These are phyloP conservation scores for Syngnathus acus DNA, from an alignment of 2,797 vertebrate genomes.

Conservation along the genomic window DNA sequence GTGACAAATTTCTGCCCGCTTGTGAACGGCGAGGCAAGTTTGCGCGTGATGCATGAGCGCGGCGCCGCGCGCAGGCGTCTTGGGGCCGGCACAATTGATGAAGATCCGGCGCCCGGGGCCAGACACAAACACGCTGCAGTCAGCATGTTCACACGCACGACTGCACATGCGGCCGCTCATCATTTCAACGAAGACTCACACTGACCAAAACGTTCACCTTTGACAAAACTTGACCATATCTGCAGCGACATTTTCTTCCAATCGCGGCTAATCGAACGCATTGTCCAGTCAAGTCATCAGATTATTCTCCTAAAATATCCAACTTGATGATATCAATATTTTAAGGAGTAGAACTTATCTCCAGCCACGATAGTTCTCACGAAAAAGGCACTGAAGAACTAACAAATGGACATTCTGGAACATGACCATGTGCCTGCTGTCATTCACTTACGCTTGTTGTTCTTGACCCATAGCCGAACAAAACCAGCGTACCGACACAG, in stretches of 20 bases:
- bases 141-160: slow-evolving; percentile 50
- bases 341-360: too few relatives aligned
- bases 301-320: too few relatives aligned
- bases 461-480: not conserved
- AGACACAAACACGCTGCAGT: slow-evolving; percentile 81
- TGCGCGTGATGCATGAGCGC: slow-evolving; percentile 83
- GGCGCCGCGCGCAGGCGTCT: slow-evolving; percentile 65
- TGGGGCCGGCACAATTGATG: slow-evolving; percentile 85
- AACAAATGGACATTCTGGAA: too few relatives aligned
- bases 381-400: too few relatives aligned
- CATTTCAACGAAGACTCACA: not conserved
- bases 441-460: not conserved
- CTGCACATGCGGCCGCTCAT: slow-evolving; percentile 1
- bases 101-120: slow-evolving; percentile 70
- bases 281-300: too few relatives aligned
- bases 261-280: too few relatives aligned
- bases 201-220: not conserved
- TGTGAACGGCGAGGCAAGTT: slow-evolving; percentile 63
- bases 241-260: not conserved
- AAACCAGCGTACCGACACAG: slow-evolving; percentile 47
- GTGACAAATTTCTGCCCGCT: slow-evolving; percentile 85
- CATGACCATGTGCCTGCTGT: too few relatives aligned
- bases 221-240: not conserved
- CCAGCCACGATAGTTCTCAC: too few relatives aligned
- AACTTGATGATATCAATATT: too few relatives aligned